Evolutionary conservation across 2,888 invertebrate genomes (phyloP), one percentile per base, ranked within the genome.

Genomic region (Coelinius sp.): DNA sequence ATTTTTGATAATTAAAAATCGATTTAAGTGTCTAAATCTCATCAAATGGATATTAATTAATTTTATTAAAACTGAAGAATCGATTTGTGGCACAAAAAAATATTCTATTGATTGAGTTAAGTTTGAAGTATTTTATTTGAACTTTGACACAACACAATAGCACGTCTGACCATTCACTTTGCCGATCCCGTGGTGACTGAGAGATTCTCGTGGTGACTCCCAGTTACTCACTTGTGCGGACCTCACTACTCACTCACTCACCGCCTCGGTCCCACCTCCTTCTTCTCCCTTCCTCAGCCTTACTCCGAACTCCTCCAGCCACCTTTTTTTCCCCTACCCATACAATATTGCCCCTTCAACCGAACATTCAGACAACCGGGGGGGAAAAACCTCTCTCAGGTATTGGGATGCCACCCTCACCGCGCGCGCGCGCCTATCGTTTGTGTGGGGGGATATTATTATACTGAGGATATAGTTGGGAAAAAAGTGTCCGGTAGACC

Each of bases 121-220:
- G 10, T 7, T 49, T 8, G 20, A 6, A 20, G 17, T 1, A 49
- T 20, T 17, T 6, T 64, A 22, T 35, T 22, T 8, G 20, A 14
- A 46, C 10, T 12, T 64, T 24, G 20, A 27, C 38, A 68, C 38
- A n/a, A 68, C 20, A 62, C 25, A 17, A 53, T 44, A 41, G 10
- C 31, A 25, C 27, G 53, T 68, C 59, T 84, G 85, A 87, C 87
- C 86, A 86, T 86, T 85, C 87, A 82, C 84, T 83, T 86, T 83
- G 87, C 85, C 87, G 87, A 86, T 86, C 87, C 86, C 85, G 86
- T 86, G 86, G 80, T 85, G 85, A 87, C 87, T 87, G 87, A 86
- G 85, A 83, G 83, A 81, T 81, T 81, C 82, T 79, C 83, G 83
- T 75, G 77, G 31, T 80, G 82, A 82, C 84, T 84, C 81, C 81